These are phyloP conservation scores for Maccullochella peelii DNA, from an alignment of 2,113 vertebrate genomes.

Conservation along the genomic window DNA sequence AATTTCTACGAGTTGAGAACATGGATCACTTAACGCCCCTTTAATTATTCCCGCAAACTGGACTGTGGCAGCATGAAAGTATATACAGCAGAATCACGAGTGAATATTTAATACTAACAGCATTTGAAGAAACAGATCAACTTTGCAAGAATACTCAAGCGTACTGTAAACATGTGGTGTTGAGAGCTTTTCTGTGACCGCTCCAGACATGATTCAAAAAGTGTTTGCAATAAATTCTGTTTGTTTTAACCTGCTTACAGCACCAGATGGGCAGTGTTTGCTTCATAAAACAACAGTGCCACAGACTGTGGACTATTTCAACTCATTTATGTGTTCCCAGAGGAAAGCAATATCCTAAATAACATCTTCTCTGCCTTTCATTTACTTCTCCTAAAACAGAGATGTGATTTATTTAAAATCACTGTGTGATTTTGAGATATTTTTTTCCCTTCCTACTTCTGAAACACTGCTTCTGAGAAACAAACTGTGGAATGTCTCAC, in stretches of 20 bases:
- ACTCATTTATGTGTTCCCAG: conserved; percentile 48
- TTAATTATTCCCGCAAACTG: conserved; percentile 40
- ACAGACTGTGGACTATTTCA: conserved; percentile 39
- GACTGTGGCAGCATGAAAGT: conserved; percentile 18
- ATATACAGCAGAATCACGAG: conserved; percentile 39
- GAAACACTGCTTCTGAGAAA: conserved; percentile 4
- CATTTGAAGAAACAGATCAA: conserved; percentile 39
- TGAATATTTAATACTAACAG: conserved; percentile 38
- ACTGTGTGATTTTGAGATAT: conserved; percentile 2
- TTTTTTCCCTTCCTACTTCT: not conserved
- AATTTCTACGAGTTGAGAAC: conserved; percentile 39
- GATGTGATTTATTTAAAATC: conserved; percentile 54
- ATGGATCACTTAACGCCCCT: conserved; percentile 50
- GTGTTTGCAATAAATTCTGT: conserved; percentile 61
- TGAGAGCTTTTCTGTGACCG: not conserved
- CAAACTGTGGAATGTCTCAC: conserved; percentile 4
- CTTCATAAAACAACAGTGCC: conserved; percentile 53
- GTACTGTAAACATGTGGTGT: conserved; percentile 49
- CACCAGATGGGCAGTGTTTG: conserved; percentile 56
- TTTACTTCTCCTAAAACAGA: conserved; percentile 53
- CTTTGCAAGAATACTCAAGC: conserved; percentile 40
- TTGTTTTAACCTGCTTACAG: conserved; percentile 61
- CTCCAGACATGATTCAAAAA: conserved; percentile 46
- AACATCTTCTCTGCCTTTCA: conserved; percentile 56
- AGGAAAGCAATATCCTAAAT: conserved; percentile 48